A percentile compares a stretch with the other conserved stretches of the same genome.
phyloP scores from a whole-genome alignment of 1,140 invertebrate genomes.

The Leptonema lineaticorne region DNA sequence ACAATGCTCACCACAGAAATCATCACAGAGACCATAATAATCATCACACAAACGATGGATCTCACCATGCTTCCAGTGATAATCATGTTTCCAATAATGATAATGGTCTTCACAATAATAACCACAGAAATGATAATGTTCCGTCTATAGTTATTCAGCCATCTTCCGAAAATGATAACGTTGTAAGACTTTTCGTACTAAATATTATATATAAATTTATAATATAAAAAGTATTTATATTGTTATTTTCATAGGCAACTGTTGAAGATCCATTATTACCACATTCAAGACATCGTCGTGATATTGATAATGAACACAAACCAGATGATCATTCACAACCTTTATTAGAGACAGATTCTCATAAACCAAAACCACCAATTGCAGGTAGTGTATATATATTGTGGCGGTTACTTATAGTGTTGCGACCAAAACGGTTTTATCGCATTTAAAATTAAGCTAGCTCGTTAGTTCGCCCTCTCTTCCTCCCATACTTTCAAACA shows the following conservation, averaged over 20 bases:
- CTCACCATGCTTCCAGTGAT: no score
- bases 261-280: background rate
- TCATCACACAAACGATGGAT: no score
- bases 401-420: background rate
- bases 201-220: no score
- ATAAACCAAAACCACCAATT: constrained; percentile 28
- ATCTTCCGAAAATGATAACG: no score
- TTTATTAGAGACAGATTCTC: constrained; percentile 25
- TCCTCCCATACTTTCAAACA: no score
- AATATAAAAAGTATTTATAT: no score
- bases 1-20: background rate
- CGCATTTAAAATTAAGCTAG: no score
- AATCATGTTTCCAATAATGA: background rate
- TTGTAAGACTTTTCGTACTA: no score
- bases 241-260: background rate
- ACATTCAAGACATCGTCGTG: constrained; percentile 8
- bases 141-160: background rate
- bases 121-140: background rate
- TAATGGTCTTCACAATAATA: background rate
- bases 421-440: no score
- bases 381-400: constrained; percentile 24
- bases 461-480: no score
- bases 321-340: constrained; percentile 15
- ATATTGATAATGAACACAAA: background rate
- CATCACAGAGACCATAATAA: background rate